Evolutionary conservation across 2,113 vertebrate genomes (phyloP).

Genomic region (Grammomys dolichurus): DNA sequence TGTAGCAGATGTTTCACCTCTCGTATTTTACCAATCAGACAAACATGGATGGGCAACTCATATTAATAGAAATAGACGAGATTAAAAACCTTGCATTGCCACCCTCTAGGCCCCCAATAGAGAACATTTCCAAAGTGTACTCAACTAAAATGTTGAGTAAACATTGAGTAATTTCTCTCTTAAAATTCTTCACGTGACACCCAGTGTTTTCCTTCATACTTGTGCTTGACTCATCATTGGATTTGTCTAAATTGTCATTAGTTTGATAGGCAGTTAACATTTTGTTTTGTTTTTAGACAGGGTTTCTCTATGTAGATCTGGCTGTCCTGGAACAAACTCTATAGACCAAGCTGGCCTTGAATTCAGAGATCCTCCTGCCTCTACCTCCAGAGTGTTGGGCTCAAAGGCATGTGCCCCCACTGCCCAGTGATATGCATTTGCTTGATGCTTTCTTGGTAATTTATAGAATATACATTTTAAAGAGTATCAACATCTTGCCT

Average conservation of each 20-base stretch:
- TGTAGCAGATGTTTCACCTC: not conserved
- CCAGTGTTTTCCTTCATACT: not conserved
- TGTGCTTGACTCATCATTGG: not conserved
- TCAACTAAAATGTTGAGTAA: not conserved
- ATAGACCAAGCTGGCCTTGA: not conserved
- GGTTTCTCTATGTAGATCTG: not conserved
- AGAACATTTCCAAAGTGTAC: not conserved
- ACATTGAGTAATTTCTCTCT: not conserved
- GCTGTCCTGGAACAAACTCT: not conserved
- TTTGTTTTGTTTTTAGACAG: not conserved
- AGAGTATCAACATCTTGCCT: not conserved
- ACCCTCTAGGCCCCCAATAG: not conserved
- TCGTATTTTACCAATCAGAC: constrained; percentile 7
- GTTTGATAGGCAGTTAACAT: not conserved
- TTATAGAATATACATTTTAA: constrained; percentile 31
- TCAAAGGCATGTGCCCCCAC: not conserved
- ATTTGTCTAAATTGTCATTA: not conserved
- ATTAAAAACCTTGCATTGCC: not conserved
- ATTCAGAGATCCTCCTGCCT: not conserved
- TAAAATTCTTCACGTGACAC: not conserved
- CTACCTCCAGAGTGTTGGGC: not conserved
- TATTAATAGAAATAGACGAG: not conserved
- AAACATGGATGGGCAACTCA: not conserved
- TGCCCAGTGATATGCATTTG: not conserved
- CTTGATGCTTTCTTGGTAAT: constrained; percentile 41